Evolutionary conservation across 2,797 vertebrate species (phyloP).

Genomic region (Monodelphis domestica): DNA sequence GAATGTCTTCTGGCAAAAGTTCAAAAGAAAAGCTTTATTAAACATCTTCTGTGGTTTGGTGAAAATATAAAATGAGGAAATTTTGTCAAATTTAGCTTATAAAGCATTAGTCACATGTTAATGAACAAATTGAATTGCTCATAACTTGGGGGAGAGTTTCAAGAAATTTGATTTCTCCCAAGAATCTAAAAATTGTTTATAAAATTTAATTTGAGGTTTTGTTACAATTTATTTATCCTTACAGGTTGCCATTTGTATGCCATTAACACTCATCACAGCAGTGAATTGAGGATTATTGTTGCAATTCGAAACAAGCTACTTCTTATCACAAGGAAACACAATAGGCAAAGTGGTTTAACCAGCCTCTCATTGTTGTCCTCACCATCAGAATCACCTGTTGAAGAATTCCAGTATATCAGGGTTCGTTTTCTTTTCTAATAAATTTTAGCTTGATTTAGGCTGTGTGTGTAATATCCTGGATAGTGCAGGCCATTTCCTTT

Average conservation of each 20-base stretch:
- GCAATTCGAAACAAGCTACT: conserved; percentile 98
- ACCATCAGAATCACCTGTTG: conserved; percentile 91
- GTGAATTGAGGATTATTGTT: conserved; percentile 93
- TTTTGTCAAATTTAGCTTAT: background rate
- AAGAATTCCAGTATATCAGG: conserved; percentile 99
- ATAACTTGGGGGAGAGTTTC: background rate
- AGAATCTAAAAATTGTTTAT: background rate
- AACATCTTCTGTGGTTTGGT: background rate
- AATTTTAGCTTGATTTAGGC: background rate
- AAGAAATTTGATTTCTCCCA: background rate
- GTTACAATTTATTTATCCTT: conserved; percentile 51
- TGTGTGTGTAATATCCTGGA: background rate
- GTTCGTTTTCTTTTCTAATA: conserved; percentile 76
- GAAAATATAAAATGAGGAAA: background rate
- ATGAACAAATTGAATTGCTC: background rate
- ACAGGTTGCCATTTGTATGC: conserved; percentile 98
- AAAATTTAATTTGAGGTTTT: background rate
- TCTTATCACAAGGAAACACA: conserved; percentile 94
- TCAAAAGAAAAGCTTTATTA: background rate
- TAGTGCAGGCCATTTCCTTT: background rate
- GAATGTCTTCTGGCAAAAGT: background rate
- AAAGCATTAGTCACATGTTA: background rate
- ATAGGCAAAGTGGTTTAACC: conserved; percentile 80
- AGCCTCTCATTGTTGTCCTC: conserved; percentile 78
- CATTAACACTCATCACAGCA: conserved; percentile 96